A percentile compares a stretch with the other conserved stretches of the same genome.
These are phyloP conservation scores for Octonoba sinensis DNA, from an alignment of 2,888 invertebrate species.

Conservation along the genomic window DNA sequence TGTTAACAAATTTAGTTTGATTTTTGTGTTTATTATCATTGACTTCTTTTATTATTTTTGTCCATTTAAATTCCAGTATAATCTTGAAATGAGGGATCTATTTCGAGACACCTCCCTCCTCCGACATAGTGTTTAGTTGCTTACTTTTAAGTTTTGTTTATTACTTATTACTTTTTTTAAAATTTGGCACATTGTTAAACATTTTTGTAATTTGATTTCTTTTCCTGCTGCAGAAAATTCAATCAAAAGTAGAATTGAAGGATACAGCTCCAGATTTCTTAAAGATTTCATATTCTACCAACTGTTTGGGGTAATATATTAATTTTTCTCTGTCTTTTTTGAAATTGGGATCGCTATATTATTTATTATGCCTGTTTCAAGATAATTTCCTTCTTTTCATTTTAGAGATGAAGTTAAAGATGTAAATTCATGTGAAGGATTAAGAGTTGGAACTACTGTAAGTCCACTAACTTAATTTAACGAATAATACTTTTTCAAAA, in stretches of 20 bases:
- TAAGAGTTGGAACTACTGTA: constrained; percentile 91
- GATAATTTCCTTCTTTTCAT: neutral
- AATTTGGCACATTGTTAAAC: neutral
- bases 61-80: neutral
- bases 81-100: too few relatives aligned
- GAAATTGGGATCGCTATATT: neutral
- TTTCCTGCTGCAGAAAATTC: constrained; percentile 81
- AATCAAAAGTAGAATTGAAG: constrained; percentile 91
- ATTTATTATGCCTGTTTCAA: neutral
- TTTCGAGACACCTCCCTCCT: too few relatives aligned
- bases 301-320: constrained; percentile 73
- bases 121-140: too few relatives aligned
- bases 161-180: neutral
- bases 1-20: neutral
- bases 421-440: constrained; percentile 89
- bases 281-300: constrained; percentile 84
- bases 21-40: neutral
- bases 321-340: neutral
- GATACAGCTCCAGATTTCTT: constrained; percentile 87
- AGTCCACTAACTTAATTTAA: constrained; percentile 58
- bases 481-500: too few relatives aligned
- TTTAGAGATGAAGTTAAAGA: constrained; percentile 76
- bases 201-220: neutral
- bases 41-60: neutral
- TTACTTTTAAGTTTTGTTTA: neutral